Conservation (phyloP, 2,888 invertebrate species). For the Nematopogon swammerdamellus region DNA sequence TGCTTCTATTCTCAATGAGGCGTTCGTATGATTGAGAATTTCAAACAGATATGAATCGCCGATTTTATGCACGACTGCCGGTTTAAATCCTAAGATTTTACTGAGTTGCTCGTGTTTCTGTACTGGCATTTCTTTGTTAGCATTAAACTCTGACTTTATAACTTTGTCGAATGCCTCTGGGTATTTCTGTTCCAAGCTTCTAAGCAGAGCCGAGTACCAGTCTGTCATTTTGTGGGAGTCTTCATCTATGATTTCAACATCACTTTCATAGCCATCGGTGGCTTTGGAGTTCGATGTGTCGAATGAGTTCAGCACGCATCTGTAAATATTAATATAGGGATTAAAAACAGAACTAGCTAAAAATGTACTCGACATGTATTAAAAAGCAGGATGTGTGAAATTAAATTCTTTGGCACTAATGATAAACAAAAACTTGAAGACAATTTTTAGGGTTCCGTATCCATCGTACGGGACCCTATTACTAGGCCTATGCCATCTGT, state of each 20-base stretch:
- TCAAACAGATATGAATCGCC: slow-evolving; percentile 59
- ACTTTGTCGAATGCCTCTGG: slow-evolving; percentile 68
- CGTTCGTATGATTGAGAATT: slow-evolving; percentile 69
- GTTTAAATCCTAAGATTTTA: slow-evolving; percentile 49
- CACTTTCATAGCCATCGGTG: slow-evolving; percentile 32
- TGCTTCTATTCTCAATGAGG: slow-evolving; percentile 63
- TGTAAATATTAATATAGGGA: slow-evolving; percentile 17
- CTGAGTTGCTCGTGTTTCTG: slow-evolving; percentile 33
- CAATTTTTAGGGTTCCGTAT: too few species aligned
- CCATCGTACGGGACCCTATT: too few species aligned
- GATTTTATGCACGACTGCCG: slow-evolving; percentile 50
- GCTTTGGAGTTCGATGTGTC: slow-evolving; percentile 14
- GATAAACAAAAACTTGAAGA: too few species aligned
- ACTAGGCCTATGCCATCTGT: too few species aligned
- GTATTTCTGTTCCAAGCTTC: slow-evolving; percentile 66
- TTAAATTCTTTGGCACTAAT: too few species aligned
- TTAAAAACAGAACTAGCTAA: not conserved
- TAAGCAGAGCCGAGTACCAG: slow-evolving; percentile 57
- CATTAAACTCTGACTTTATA: slow-evolving; percentile 55
- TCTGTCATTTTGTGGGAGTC: slow-evolving; percentile 28
- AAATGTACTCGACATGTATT: not conserved
- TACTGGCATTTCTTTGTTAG: slow-evolving; percentile 23
- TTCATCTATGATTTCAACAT: slow-evolving; percentile 41
- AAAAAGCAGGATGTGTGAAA: too few species aligned
- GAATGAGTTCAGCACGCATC: slow-evolving; percentile 43